Conservation (phyloP, 2,797 vertebrate species). For the Crocidura indochinensis region DNA sequence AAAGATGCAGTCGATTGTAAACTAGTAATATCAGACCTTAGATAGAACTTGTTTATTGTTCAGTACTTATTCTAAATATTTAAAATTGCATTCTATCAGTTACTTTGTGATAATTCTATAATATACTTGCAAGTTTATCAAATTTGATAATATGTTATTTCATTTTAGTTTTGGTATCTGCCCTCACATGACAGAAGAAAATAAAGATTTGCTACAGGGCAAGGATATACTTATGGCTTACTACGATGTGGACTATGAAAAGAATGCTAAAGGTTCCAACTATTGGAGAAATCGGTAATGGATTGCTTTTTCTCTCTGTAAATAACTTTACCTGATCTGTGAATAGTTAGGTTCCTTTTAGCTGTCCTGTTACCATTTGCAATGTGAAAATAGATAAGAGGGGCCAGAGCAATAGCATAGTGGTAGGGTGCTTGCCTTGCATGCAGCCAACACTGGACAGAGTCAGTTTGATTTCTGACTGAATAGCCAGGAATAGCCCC, state of each 20-base stretch:
- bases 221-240: slow-evolving; percentile 97
- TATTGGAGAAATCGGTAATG: slow-evolving; percentile 98
- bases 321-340: background rate
- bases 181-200: slow-evolving; percentile 98
- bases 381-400: too few species aligned
- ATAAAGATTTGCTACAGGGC: slow-evolving; percentile 96
- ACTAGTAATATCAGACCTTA: background rate
- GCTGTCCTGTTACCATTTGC: too few species aligned
- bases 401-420: too few species aligned
- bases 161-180: slow-evolving; percentile 96
- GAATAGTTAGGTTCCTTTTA: too few species aligned
- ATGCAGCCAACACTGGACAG: too few species aligned
- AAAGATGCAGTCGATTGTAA: slow-evolving; percentile 42
- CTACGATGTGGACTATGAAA: slow-evolving; percentile 97
- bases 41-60: slow-evolving; percentile 22
- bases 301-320: background rate
- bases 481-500: too few species aligned
- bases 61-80: slow-evolving; percentile 23
- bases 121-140: background rate
- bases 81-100: slow-evolving; percentile 31
- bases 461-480: too few species aligned
- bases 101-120: slow-evolving; percentile 54
- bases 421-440: too few species aligned
- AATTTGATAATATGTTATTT: slow-evolving; percentile 63
- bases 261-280: slow-evolving; percentile 98